Base-by-base conservation (phyloP, 2,113 vertebrate species). In the Pheucticus melanocephalus region DNA sequence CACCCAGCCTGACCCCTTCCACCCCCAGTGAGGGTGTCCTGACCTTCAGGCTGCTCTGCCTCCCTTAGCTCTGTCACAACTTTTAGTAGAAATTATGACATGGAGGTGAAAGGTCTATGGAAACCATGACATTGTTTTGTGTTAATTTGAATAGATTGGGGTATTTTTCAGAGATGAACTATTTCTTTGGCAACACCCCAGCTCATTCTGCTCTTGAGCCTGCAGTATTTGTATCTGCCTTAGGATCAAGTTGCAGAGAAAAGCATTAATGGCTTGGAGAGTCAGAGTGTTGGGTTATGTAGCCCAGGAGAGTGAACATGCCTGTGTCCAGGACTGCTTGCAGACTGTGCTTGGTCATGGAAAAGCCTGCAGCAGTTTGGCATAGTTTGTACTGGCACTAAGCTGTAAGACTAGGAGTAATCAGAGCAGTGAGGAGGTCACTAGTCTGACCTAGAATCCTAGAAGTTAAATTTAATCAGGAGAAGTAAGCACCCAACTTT, bases 261-360 rank as follows among this genome's bases (percentile, higher is more conserved):
- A 84, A 45, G 11, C 45, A 21, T 44, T 24, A 44, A 45, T 57
- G 48, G 19, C 21, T 87, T 53, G 53, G 40, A 82, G 57, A 70
- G 24, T 33, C 2, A 0, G 54, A 61, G 23, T 3, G 0, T 47
- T 92, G 77, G 39, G 39, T 78, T 83, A 5, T 30, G 7, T 27
- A 57, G 27, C 45, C 50, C 61, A 59, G 45, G 53, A 91, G 5
- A 68, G 28, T 0, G 3, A 83, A 53, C 0, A 1, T 0, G 0
- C 15, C 27, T 23, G 7, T 28, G 31, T 53, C 11, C 30, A n/a
- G 60, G 31, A 12, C 37, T 71, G 39, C 44, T 66, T 2, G 0
- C 21, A 63, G 51, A 15, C 47, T 50, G 39, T 11, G 1, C 13
- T 75, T 1, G 0, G 11, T 57, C 48, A 70, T 44, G 51, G 54